A percentile compares a stretch with the other conserved stretches of the same genome.
phyloP scores from a whole-genome alignment of 2,888 invertebrate genomes.

The Amorpha juglandis region DNA sequence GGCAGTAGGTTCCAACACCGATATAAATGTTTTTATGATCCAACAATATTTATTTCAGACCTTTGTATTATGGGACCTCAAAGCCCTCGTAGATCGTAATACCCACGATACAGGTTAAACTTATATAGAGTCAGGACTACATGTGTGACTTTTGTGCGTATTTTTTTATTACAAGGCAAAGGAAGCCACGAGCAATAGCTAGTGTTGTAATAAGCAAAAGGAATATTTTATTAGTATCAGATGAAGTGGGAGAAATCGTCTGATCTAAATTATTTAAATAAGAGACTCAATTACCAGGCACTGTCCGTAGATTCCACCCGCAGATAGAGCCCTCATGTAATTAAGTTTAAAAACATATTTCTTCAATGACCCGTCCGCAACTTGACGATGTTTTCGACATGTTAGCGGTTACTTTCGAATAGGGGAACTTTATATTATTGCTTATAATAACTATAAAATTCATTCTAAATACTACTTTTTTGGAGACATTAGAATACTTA shows the following conservation, averaged over 20 bases:
- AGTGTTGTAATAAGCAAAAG: conserved; percentile 8
- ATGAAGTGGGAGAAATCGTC: conserved; percentile 45
- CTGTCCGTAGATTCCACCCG: conserved; percentile 56
- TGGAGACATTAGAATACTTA: background rate
- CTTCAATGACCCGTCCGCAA: conserved; percentile 43
- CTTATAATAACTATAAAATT: conserved; percentile 33
- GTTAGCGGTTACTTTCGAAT: conserved; percentile 61
- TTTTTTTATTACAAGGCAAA: too few relatives aligned
- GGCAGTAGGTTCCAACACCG: too few relatives aligned
- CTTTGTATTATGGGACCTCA: too few relatives aligned
- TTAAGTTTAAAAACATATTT: conserved; percentile 61
- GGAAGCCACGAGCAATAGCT: background rate
- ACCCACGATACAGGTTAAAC: too few relatives aligned
- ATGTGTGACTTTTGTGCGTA: too few relatives aligned
- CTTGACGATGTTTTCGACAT: conserved; percentile 55
- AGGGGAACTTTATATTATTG: conserved; percentile 47
- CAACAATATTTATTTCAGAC: too few relatives aligned
- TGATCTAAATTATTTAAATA: conserved; percentile 68
- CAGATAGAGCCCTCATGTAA: conserved; percentile 71
- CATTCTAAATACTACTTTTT: conserved; percentile 12
- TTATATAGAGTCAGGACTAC: too few relatives aligned
- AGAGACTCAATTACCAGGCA: conserved; percentile 67
- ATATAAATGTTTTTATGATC: too few relatives aligned
- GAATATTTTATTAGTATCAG: conserved; percentile 52
- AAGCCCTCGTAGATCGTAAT: too few relatives aligned